Evolutionary conservation across 2,888 invertebrate genomes (phyloP).

Genomic region (Capitulum mitella): DNA sequence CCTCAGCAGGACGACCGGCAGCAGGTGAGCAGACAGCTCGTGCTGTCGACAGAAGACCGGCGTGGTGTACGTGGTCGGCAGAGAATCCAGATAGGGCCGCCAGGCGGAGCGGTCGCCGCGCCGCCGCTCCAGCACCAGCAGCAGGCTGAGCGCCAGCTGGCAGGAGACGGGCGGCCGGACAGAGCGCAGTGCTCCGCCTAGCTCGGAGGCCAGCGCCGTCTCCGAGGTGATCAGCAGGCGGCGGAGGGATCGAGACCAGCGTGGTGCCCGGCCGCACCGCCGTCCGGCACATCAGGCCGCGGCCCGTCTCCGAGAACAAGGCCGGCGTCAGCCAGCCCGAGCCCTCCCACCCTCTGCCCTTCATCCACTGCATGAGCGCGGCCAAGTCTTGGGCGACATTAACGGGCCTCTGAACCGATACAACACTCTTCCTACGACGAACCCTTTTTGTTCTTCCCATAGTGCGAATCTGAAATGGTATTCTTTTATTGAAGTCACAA

Average conservation of each 20-base stretch:
- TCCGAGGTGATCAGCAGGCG: conserved; percentile 47
- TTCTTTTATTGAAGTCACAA: background rate
- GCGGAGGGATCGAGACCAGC: conserved; percentile 51
- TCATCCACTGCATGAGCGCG: conserved; percentile 30
- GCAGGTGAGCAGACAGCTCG: conserved; percentile 44
- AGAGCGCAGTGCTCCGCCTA: conserved; percentile 33
- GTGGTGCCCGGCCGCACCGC: conserved; percentile 52
- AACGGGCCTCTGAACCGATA: background rate
- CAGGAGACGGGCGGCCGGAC: conserved; percentile 46
- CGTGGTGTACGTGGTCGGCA: conserved; percentile 59
- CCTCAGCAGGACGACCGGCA: background rate
- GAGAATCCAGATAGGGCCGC: conserved; percentile 58
- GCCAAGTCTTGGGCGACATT: conserved; percentile 26
- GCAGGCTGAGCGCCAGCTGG: conserved; percentile 66
- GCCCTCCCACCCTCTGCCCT: background rate
- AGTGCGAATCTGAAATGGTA: background rate
- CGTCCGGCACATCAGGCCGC: conserved; percentile 61
- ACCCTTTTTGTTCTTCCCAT: background rate
- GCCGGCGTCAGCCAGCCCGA: conserved; percentile 49
- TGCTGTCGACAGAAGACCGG: conserved; percentile 59
- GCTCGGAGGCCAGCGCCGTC: conserved; percentile 27
- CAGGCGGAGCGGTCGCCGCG: conserved; percentile 52
- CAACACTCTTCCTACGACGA: background rate
- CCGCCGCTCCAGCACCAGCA: conserved; percentile 61
- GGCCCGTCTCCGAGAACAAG: conserved; percentile 59